These are phyloP conservation scores for Cerceris rybyensis DNA, from an alignment of 2,888 invertebrate genomes.

Conservation along the genomic window DNA sequence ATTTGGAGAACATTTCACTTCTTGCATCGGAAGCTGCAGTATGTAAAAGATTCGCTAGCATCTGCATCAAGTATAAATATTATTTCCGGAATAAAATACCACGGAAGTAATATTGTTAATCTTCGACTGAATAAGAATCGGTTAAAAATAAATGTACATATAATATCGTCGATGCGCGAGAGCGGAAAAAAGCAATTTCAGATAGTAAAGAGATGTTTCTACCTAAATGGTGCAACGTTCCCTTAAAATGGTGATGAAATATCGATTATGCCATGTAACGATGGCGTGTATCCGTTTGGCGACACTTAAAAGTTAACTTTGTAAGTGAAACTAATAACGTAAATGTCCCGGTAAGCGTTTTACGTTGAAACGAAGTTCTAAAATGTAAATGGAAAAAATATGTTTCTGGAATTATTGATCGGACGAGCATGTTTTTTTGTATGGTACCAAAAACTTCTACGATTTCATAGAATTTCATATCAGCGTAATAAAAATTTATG, in stretches of 20 bases:
- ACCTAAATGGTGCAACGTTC: neutral
- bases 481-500: too few species aligned
- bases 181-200: slow-evolving; percentile 27
- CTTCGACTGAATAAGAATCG: slow-evolving; percentile 43
- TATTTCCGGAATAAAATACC: slow-evolving; percentile 45
- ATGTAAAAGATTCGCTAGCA: slow-evolving; percentile 30
- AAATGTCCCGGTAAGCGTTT: neutral
- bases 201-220: slow-evolving; percentile 35
- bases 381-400: neutral
- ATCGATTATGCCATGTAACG: slow-evolving; percentile 11
- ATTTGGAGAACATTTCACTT: neutral
- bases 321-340: neutral
- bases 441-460: too few species aligned
- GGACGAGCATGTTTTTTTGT: too few species aligned
- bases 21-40: neutral
- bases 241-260: slow-evolving; percentile 27
- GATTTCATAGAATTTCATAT: too few species aligned
- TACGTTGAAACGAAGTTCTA: neutral
- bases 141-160: slow-evolving; percentile 52
- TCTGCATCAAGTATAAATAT: slow-evolving; percentile 39
- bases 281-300: neutral
- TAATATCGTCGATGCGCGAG: slow-evolving; percentile 24
- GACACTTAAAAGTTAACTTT: neutral
- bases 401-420: too few species aligned
- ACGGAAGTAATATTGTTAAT: slow-evolving; percentile 32